Evolutionary conservation across 1,140 invertebrate species (phyloP), one percentile per base, ranked within the genome.

Genomic region (Trachelipus rathkii): DNA sequence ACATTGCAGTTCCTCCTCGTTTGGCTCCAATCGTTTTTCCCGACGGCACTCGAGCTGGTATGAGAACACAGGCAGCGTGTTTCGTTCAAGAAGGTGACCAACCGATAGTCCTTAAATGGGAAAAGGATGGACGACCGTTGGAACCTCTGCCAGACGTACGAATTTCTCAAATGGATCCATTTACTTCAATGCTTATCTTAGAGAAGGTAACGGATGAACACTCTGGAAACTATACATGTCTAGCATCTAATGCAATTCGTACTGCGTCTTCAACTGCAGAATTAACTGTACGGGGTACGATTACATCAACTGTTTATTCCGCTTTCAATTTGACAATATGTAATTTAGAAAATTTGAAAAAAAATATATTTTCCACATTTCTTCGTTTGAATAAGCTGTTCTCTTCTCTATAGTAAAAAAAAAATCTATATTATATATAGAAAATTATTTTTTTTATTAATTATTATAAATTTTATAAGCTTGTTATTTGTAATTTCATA

Each of bases 1-100:
- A 60, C 44, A 46, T 74, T 74, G 44, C 73, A 75, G 73, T 75
- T 24, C 73, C 73, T 67, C 73, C 73, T 21, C 73, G 73, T 21
- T 66, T 75, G 73, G 73, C 60, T 23, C 60, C 73, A 21, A 11
- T 75, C n/a, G 66, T 67, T 46, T 75, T 75, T 67, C 73, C 73
- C 23, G 45, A 75, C 44, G 69, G 69, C 53, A 75, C 73, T 9
- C 73, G 69, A 21, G 53, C 73, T 21, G 73, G 73, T 21, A 75
- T 75, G 73, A 60, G 73, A 21, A 75, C 53, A 24, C 73, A 75
- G 21, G 73, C 73, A 8, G 69, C 73, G 60, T 75, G 73, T 67
- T 75, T 75, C 60, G 73, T 75, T n/a, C 73, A 75, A 45, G 73
- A 75, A 53, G 73, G 73, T 13, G 73, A 75, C 66, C 73, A 68